phyloP scores from a whole-genome alignment of 2,888 invertebrate genomes.

The Pterostichus madidus region DNA sequence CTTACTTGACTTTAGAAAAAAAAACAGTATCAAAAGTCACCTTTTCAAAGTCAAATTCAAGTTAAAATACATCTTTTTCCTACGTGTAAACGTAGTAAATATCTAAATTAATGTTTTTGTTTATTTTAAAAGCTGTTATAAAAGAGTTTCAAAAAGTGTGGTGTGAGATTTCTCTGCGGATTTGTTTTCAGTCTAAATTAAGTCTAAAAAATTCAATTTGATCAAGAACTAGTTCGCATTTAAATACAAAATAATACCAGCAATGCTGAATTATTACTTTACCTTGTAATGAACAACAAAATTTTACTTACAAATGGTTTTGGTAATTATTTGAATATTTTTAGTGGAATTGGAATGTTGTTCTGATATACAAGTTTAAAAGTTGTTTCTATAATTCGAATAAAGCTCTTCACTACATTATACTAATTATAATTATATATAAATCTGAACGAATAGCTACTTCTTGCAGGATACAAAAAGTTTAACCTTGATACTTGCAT shows the following conservation, averaged over 20 bases:
- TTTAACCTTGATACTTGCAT: slow-evolving; percentile 25
- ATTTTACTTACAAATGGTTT: not conserved
- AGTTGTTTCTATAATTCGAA: slow-evolving; percentile 5
- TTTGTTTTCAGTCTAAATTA: not conserved
- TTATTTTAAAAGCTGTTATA: no score
- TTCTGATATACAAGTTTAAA: slow-evolving; percentile 1
- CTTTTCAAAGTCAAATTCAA: no score
- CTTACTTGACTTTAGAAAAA: no score
- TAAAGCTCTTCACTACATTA: slow-evolving; percentile 1
- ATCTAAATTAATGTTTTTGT: no score
- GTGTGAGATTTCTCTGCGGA: not conserved
- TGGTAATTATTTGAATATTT: not conserved
- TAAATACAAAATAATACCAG: slow-evolving; percentile 4
- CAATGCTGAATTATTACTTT: slow-evolving; percentile 6
- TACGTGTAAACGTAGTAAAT: no score
- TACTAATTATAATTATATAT: not conserved
- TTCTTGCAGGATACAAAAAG: not conserved
- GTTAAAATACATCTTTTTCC: no score
- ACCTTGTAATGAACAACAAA: not conserved
- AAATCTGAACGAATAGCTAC: not conserved
- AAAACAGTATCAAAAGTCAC: no score
- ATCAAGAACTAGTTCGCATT: not conserved
- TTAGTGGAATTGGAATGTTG: not conserved
- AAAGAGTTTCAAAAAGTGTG: not conserved
- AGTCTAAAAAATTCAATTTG: not conserved